Percentiles rank a stretch among this genome's conserved stretches.
These are phyloP conservation scores for Rambutsinella grinnellia DNA, from an alignment of 2,888 invertebrate genomes.

Conservation along the genomic window DNA sequence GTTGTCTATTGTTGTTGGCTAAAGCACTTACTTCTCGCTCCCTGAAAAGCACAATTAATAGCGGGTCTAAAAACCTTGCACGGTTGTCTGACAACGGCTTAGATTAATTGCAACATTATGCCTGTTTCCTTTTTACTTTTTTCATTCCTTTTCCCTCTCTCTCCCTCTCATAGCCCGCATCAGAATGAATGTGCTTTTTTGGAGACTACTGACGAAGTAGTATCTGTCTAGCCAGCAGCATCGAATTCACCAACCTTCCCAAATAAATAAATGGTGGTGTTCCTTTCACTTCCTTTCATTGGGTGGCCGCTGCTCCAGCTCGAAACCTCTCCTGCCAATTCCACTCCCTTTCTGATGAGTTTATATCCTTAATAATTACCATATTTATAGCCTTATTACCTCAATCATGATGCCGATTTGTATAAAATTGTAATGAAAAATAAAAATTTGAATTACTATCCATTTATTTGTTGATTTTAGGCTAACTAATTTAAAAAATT, in stretches of 20 bases:
- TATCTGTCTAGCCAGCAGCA: not conserved
- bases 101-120: conserved; percentile 64
- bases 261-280: not conserved
- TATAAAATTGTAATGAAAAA: too few species aligned
- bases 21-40: conserved; percentile 52
- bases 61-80: conserved; percentile 52
- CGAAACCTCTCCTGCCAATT: not conserved
- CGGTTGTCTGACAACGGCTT: conserved; percentile 62
- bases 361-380: too few species aligned
- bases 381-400: too few species aligned
- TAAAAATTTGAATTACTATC: too few species aligned
- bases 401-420: too few species aligned
- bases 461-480: too few species aligned
- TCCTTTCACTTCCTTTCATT: not conserved
- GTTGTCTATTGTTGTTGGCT: conserved; percentile 44
- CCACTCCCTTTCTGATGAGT: not conserved
- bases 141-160: conserved; percentile 18
- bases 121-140: conserved; percentile 29
- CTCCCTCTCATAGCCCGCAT: conserved; percentile 1
- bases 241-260: not conserved
- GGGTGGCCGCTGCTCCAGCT: not conserved
- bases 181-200: not conserved
- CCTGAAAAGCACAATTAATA: conserved; percentile 61
- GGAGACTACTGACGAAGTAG: too few species aligned
- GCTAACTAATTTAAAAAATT: too few species aligned